A percentile compares a stretch with the other conserved stretches of the same genome.
These are phyloP conservation scores for Zaprionus ghesquierei DNA, from an alignment of 1,140 invertebrate species.

Conservation along the genomic window DNA sequence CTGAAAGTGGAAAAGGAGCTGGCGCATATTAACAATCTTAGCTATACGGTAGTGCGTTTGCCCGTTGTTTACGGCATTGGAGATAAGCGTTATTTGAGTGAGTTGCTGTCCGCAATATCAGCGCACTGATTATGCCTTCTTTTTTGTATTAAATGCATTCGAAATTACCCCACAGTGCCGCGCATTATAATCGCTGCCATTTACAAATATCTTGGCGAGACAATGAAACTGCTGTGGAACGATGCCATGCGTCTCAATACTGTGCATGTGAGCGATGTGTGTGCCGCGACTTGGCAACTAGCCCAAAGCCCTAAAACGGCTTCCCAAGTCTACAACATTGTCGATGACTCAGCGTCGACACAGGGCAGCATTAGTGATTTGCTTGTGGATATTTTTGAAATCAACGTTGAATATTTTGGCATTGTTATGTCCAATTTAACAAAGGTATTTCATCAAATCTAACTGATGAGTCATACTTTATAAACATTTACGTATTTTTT, in stretches of 20 bases:
- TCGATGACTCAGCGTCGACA: constrained; percentile 91
- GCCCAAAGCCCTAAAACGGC: constrained; percentile 81
- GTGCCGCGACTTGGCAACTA: constrained; percentile 88
- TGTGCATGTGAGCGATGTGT: constrained; percentile 92
- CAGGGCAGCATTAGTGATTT: constrained; percentile 91
- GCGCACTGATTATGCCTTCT: constrained; percentile 19
- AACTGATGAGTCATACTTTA: constrained; percentile 18
- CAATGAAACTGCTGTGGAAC: constrained; percentile 96
- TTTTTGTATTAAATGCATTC: constrained; percentile 34
- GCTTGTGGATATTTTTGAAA: constrained; percentile 91
- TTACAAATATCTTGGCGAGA: constrained; percentile 93
- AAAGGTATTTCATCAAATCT: constrained; percentile 82
- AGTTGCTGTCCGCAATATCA: constrained; percentile 63
- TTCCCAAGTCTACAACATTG: constrained; percentile 90
- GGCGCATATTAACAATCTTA: constrained; percentile 85
- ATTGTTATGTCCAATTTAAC: constrained; percentile 90
- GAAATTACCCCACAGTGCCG: constrained; percentile 85
- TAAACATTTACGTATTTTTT: not conserved
- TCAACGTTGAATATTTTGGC: constrained; percentile 94
- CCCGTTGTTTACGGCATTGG: constrained; percentile 94
- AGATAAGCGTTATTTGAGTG: constrained; percentile 92
- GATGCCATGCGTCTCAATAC: constrained; percentile 93
- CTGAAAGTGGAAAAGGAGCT: constrained; percentile 91
- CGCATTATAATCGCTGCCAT: constrained; percentile 92
- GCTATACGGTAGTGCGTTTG: constrained; percentile 91